Conservation (phyloP, 2,888 invertebrate species). For the Mythimna ferrago region DNA sequence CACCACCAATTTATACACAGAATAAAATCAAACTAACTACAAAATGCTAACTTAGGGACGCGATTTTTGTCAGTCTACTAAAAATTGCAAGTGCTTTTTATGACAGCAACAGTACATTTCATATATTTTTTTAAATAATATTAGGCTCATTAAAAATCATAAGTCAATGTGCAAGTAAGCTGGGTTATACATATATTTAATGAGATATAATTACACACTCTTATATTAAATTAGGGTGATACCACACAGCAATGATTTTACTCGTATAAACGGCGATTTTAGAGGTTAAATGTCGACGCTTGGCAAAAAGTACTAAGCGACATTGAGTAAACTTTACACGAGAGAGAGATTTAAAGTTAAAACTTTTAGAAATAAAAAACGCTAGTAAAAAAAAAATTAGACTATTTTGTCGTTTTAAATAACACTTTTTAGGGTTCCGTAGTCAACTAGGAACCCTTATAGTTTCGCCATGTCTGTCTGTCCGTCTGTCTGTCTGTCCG, state of each 20-base stretch:
- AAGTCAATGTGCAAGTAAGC: slow-evolving; percentile 20
- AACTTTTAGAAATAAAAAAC: too few species aligned
- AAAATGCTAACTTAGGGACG: slow-evolving; percentile 11
- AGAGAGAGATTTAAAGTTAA: too few species aligned
- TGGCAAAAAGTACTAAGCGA: too few species aligned
- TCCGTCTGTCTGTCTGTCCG: too few species aligned
- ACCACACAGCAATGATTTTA: background rate
- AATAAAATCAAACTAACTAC: slow-evolving; percentile 1
- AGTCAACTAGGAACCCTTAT: too few species aligned
- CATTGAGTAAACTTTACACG: too few species aligned
- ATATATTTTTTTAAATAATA: background rate
- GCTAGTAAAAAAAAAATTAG: too few species aligned
- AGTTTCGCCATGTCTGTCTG: too few species aligned
- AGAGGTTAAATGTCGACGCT: too few species aligned
- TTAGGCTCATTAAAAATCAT: background rate
- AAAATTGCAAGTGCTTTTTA: background rate
- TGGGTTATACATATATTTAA: slow-evolving; percentile 2
- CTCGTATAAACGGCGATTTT: too few species aligned
- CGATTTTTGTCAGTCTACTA: background rate
- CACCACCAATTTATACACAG: slow-evolving; percentile 36
- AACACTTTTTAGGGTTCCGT: too few species aligned
- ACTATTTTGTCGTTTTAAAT: too few species aligned
- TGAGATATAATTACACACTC: slow-evolving; percentile 7
- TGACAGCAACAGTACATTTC: background rate
- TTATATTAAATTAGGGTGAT: slow-evolving; percentile 12